Base-by-base conservation (phyloP, 2,113 vertebrate genomes). In the Sapayoa aenigma region DNA sequence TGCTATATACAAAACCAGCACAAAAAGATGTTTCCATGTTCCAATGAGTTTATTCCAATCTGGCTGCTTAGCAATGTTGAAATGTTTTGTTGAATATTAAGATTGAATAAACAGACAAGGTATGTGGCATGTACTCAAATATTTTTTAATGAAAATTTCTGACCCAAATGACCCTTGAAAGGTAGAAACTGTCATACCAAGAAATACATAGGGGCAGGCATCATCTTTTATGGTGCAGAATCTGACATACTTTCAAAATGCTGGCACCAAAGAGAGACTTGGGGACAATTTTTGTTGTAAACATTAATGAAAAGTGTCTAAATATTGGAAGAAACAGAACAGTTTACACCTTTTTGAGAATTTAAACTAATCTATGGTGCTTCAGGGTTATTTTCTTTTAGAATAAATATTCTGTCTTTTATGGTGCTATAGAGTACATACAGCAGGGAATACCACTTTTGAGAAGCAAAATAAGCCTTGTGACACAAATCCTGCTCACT, bases 141-240 rank as follows among this genome's bases (percentile, higher is more conserved):
- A 95, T 96, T 96, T 96, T 95, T 96, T 81, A 97, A 96, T 94
- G 91, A 97, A 96, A 96, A 82, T 73, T 88, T 96, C 76, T 95
- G 80, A 84, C 88, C 93, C 69, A 93, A 53, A 81, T 37, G 83
- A 95, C 88, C 92, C 52, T 68, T 78, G 56, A 90, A 94, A 97
- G 87, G 95, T 92, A 97, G 90, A 92, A 93, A 53, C 76, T 94
- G 88, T 90, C 90, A 71, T 86, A 93, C 82, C 75, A 90, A 96
- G 76, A 93, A 94, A 85, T 22, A 55, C 19, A 5, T 2, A 37
- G 47, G 24, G 82, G 52, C 59, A 86, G 76, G 66, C 3, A 0
- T 92, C 85, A 63, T 71, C 52, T 93, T 95, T 93, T 88, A 81
- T 0, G 0, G 72, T 9, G 47, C 79, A 92, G 68, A 81, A 78